Percentiles rank a stretch among this genome's conserved stretches.
Evolutionary conservation across 2,888 invertebrate species (phyloP).

Genomic region (Steinernema carpocapsae): DNA sequence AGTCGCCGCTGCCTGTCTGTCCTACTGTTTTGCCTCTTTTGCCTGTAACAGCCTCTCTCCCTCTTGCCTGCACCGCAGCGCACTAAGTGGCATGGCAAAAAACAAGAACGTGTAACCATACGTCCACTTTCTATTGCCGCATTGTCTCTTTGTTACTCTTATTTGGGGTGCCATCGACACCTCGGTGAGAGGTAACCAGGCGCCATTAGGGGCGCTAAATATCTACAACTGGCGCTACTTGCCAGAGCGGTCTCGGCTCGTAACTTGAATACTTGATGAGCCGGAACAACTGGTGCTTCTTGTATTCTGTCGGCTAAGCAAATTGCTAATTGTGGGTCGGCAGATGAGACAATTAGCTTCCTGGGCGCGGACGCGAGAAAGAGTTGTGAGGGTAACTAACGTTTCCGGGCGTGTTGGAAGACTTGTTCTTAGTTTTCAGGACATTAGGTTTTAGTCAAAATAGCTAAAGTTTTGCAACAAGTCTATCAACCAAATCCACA

Average conservation of each 20-base stretch:
- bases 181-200: not conserved
- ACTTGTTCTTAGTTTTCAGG: not conserved
- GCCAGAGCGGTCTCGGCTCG: not conserved
- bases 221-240: too few species aligned
- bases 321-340: conserved; percentile 23
- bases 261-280: conserved; percentile 11
- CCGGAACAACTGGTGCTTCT: conserved; percentile 10
- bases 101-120: not conserved
- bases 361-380: not conserved
- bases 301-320: not conserved
- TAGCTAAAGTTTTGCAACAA: not conserved
- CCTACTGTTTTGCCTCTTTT: too few species aligned
- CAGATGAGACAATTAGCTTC: not conserved
- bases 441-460: not conserved
- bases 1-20: too few species aligned
- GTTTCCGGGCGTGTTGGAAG: too few species aligned
- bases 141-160: not conserved
- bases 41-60: too few species aligned
- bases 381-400: too few species aligned
- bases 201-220: too few species aligned
- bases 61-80: too few species aligned
- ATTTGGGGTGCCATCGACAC: not conserved
- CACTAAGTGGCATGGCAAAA: conserved; percentile 5
- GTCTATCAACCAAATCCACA: not conserved
- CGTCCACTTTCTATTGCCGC: not conserved